phyloP scores from a whole-genome alignment of 2,113 vertebrate species.

The Electrona antarctica region DNA sequence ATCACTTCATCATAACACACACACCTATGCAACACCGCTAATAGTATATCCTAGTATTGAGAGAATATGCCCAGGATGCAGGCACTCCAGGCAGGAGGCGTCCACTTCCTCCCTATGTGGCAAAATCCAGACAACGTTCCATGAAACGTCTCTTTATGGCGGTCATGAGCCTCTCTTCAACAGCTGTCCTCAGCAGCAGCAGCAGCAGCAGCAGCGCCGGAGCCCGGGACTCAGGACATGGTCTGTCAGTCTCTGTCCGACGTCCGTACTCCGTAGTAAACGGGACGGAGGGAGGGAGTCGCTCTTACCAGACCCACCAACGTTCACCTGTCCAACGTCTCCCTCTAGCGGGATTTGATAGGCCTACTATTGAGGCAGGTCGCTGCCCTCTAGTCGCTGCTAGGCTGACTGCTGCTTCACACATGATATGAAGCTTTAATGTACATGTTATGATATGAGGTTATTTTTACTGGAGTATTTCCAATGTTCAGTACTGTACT shows the following conservation, averaged over 20 bases:
- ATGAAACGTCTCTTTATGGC: background rate
- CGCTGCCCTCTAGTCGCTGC: no score
- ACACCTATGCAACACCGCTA: slow-evolving; percentile 30
- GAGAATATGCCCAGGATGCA: background rate
- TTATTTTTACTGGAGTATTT: no score
- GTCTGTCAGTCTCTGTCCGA: slow-evolving; percentile 5
- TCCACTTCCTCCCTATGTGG: background rate
- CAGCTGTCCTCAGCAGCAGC: background rate
- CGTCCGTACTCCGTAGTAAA: background rate
- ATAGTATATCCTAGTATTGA: slow-evolving; percentile 10
- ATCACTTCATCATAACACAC: slow-evolving; percentile 35
- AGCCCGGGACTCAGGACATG: no score
- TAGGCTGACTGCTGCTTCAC: no score
- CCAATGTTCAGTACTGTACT: no score
- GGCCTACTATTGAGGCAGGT: no score
- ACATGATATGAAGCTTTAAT: no score
- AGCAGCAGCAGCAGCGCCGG: background rate
- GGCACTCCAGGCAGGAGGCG: slow-evolving; percentile 39
- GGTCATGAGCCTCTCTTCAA: background rate
- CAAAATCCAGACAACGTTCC: background rate
- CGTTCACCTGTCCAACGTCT: no score
- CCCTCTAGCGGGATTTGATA: no score
- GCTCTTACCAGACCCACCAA: no score
- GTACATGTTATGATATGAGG: no score
- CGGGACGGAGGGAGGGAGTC: no score